These are phyloP conservation scores for Climacteris rufus DNA, from an alignment of 2,113 vertebrate species.

Conservation along the genomic window DNA sequence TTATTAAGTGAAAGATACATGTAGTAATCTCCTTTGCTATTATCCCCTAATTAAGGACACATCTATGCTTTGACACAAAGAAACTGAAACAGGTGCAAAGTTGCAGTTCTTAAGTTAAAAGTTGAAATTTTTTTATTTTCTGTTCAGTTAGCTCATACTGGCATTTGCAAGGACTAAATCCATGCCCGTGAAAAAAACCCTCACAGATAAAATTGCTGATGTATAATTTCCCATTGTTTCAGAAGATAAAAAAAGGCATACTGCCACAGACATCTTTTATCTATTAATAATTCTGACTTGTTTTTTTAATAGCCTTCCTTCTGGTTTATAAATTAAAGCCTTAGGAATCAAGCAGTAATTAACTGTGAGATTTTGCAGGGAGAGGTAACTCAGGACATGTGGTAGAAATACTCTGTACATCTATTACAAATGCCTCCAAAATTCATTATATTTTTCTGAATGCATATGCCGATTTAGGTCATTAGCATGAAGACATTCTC, in stretches of 20 bases:
- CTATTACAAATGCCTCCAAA: not conserved
- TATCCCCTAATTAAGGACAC: not conserved
- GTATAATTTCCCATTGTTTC: not conserved
- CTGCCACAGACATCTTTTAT: not conserved
- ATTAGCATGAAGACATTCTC: not conserved
- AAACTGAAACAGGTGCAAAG: not conserved
- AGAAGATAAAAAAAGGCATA: not conserved
- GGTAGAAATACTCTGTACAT: not conserved
- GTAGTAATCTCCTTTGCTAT: not conserved
- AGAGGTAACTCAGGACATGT: not conserved
- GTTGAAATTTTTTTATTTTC: not conserved
- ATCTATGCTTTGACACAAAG: not conserved
- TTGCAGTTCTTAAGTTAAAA: not conserved
- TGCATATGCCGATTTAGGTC: not conserved
- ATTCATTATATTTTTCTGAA: not conserved
- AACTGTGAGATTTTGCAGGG: not conserved
- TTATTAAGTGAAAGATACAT: not conserved
- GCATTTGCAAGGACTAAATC: not conserved
- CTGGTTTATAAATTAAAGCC: not conserved
- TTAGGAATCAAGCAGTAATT: not conserved
- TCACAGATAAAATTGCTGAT: not conserved
- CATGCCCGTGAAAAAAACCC: not conserved
- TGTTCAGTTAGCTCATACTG: not conserved
- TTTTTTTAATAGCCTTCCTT: not conserved
- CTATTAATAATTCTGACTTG: not conserved